Conservation (phyloP, 1,140 invertebrate genomes). For the Drosophila lacteicornis region DNA sequence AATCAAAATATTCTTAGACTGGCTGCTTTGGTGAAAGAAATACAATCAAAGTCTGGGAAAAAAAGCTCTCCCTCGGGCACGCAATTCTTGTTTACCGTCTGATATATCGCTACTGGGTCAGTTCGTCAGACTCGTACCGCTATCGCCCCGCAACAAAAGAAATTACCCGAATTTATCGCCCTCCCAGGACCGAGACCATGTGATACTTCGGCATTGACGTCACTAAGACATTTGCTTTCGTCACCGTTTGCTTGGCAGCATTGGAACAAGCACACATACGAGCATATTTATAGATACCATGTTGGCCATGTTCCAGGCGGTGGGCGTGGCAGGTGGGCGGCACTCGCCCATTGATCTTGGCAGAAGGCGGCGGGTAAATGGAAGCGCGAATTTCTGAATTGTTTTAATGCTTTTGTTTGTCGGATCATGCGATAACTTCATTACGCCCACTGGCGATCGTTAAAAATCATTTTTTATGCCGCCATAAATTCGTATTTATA, state of each 20-base stretch:
- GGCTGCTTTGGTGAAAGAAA: not conserved
- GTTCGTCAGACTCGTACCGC: not conserved
- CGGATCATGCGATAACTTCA: conserved; percentile 45
- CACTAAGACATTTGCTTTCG: conserved; percentile 43
- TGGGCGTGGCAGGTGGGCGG: conserved; percentile 21
- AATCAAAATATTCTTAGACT: not conserved
- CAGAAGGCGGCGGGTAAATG: conserved; percentile 8
- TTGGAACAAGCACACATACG: not conserved
- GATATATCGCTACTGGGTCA: conserved; percentile 22
- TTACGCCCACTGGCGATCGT: conserved; percentile 23
- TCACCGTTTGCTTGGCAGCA: conserved; percentile 24
- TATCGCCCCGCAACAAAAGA: conserved; percentile 8
- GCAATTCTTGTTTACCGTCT: conserved; percentile 1
- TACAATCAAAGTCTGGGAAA: not conserved
- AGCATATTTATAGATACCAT: conserved; percentile 26
- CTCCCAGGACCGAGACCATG: conserved; percentile 10
- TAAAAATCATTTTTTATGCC: conserved; percentile 48
- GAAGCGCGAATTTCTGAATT: conserved; percentile 9
- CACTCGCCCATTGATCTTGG: conserved; percentile 19
- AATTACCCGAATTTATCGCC: conserved; percentile 21
- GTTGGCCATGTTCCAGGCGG: conserved; percentile 3
- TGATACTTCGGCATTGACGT: conserved; percentile 47
- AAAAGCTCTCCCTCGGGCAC: no score
- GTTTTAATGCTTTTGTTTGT: conserved; percentile 46
- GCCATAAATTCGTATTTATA: conserved; percentile 53